These are phyloP conservation scores for Athalia cordata DNA, from an alignment of 2,888 invertebrate genomes.

Conservation along the genomic window DNA sequence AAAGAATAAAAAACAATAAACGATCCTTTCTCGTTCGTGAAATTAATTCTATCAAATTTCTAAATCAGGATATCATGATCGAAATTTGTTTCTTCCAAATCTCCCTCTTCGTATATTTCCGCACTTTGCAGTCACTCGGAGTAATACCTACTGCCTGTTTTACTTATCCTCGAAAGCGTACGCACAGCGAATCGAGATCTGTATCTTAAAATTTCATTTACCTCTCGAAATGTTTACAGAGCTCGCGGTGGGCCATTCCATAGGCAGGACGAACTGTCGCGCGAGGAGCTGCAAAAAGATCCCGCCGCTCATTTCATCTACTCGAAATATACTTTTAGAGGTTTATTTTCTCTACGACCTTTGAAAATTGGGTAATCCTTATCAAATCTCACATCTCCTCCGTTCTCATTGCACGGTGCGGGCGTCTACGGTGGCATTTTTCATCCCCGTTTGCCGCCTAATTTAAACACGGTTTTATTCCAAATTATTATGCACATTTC, in stretches of 20 bases:
- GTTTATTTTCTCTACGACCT: neutral
- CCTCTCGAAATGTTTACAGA: neutral
- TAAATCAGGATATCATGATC: neutral
- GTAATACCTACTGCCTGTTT: conserved; percentile 4
- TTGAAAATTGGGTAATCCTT: conserved; percentile 2
- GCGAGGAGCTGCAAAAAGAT: neutral
- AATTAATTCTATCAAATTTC: no score
- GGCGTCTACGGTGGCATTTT: neutral
- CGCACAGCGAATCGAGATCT: neutral
- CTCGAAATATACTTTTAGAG: neutral
- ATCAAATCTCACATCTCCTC: neutral
- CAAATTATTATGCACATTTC: no score
- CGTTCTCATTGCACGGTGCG: neutral
- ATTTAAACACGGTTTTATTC: no score
- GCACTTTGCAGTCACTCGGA: conserved; percentile 5
- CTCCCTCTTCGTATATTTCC: neutral
- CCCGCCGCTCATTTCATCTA: neutral
- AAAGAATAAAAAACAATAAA: no score
- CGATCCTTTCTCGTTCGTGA: no score
- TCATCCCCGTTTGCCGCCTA: neutral
- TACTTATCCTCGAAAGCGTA: neutral
- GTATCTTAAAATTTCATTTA: conserved; percentile 21
- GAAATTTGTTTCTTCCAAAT: neutral
- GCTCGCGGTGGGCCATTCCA: neutral
- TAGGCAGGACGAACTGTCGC: neutral